phyloP scores from a whole-genome alignment of 2,797 vertebrate genomes.

The Cyclopterus lumpus region DNA sequence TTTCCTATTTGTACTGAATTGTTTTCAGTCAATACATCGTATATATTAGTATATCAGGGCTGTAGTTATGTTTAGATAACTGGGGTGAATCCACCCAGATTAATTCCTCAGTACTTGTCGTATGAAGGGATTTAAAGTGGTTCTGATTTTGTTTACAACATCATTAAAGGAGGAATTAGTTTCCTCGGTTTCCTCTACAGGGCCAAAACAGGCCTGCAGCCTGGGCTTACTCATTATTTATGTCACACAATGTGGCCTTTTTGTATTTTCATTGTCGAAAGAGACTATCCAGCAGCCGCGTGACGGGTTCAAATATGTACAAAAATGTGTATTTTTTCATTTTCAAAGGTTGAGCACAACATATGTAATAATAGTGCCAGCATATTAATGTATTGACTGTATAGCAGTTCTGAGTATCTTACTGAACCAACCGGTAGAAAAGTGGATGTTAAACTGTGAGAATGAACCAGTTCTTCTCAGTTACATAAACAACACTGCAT shows the following conservation, averaged over 20 bases:
- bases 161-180: constrained; percentile 68
- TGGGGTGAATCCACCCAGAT: constrained; percentile 1
- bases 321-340: background rate
- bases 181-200: constrained; percentile 57
- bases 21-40: background rate
- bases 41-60: background rate
- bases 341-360: constrained; percentile 20
- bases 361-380: constrained; percentile 26
- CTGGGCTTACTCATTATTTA: constrained; percentile 72
- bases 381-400: background rate
- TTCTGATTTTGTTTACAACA: constrained; percentile 70
- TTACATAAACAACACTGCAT: background rate
- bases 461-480: background rate
- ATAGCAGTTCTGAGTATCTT: background rate
- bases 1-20: background rate
- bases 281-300: constrained; percentile 46
- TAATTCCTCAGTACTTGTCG: constrained; percentile 32
- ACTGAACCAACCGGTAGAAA: background rate
- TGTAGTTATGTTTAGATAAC: constrained; percentile 14
- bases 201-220: constrained; percentile 67
- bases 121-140: constrained; percentile 49
- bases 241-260: constrained; percentile 67
- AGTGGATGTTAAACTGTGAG: background rate
- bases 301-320: constrained; percentile 56
- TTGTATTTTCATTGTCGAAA: constrained; percentile 55